Evolutionary conservation across 2,888 invertebrate species (phyloP).

Genomic region (Macroteleia sp.): DNA sequence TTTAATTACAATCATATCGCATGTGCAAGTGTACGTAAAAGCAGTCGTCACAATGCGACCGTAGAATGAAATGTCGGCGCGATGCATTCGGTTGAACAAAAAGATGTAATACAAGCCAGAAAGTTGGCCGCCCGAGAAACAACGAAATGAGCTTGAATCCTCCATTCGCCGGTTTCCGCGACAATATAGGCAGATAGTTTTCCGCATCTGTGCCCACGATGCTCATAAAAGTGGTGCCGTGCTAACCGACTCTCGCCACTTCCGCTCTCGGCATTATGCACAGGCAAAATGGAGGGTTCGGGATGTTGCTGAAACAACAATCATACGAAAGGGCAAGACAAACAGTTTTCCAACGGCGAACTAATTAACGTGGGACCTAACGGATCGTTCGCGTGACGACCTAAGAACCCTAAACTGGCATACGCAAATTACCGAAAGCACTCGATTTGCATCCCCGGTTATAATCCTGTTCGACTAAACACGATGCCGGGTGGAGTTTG

Average conservation of each 20-base stretch:
- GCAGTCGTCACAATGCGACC: background rate
- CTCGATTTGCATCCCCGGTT: constrained; percentile 37
- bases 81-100: constrained; percentile 6
- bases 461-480: constrained; percentile 26
- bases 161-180: constrained; percentile 4
- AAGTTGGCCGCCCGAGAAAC: constrained; percentile 9
- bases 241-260: constrained; percentile 28
- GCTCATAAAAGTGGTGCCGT: constrained; percentile 44
- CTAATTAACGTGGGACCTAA: constrained; percentile 42
- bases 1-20: constrained; percentile 36
- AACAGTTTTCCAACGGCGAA: constrained; percentile 16
- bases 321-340: constrained; percentile 23
- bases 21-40: background rate
- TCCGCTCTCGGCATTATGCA: constrained; percentile 1
- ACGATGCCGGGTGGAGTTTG: background rate
- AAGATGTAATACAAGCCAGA: constrained; percentile 18
- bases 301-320: constrained; percentile 36
- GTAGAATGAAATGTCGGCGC: constrained; percentile 8
- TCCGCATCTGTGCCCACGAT: constrained; percentile 63
- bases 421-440: constrained; percentile 26
- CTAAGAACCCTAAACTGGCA: constrained; percentile 24
- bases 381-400: constrained; percentile 19
- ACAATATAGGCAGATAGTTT: constrained; percentile 51
- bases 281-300: background rate
- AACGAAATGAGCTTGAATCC: constrained; percentile 21